Percentiles rank a stretch among this genome's conserved stretches.
Evolutionary conservation across 2,888 invertebrate species (phyloP).

Genomic region (Urechis unicinctus): DNA sequence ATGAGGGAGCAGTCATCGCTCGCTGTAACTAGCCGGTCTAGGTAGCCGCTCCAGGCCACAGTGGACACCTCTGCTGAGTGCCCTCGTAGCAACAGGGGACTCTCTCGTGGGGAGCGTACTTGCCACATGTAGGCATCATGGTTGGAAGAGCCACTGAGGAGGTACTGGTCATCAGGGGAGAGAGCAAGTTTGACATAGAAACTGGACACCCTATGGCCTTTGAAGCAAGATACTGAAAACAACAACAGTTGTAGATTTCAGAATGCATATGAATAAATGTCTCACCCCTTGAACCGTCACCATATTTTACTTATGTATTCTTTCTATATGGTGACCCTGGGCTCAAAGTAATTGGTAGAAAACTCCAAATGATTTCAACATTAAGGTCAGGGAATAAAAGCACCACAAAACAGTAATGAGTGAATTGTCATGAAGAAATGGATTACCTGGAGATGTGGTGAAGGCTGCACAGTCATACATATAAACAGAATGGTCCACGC

Average conservation of each 20-base stretch:
- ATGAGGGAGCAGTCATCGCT: slow-evolving; percentile 20
- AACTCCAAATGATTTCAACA: too few relatives aligned
- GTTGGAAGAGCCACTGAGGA: slow-evolving; percentile 84
- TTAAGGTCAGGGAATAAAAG: not conserved
- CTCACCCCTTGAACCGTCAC: not conserved
- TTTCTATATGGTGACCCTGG: not conserved
- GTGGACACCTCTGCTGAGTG: slow-evolving; percentile 71
- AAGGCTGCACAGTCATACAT: slow-evolving; percentile 71
- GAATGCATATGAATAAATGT: too few relatives aligned
- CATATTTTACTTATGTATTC: not conserved
- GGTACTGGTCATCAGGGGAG: slow-evolving; percentile 72
- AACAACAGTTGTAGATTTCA: too few relatives aligned
- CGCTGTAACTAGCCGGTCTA: slow-evolving; percentile 15
- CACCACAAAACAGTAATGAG: not conserved
- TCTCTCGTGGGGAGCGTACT: slow-evolving; percentile 19
- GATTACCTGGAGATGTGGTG: slow-evolving; percentile 58
- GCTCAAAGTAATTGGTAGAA: not conserved
- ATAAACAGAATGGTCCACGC: slow-evolving; percentile 80
- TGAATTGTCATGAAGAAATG: not conserved
- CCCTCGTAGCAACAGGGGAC: slow-evolving; percentile 51
- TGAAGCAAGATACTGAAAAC: slow-evolving; percentile 43
- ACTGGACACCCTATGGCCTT: slow-evolving; percentile 71
- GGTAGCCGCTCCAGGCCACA: slow-evolving; percentile 20
- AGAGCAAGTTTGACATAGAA: slow-evolving; percentile 80
- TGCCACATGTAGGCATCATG: slow-evolving; percentile 81